Percentiles rank a stretch among this genome's conserved stretches.
phyloP scores from a whole-genome alignment of 2,113 vertebrate genomes.

The Elanus axillaris region DNA sequence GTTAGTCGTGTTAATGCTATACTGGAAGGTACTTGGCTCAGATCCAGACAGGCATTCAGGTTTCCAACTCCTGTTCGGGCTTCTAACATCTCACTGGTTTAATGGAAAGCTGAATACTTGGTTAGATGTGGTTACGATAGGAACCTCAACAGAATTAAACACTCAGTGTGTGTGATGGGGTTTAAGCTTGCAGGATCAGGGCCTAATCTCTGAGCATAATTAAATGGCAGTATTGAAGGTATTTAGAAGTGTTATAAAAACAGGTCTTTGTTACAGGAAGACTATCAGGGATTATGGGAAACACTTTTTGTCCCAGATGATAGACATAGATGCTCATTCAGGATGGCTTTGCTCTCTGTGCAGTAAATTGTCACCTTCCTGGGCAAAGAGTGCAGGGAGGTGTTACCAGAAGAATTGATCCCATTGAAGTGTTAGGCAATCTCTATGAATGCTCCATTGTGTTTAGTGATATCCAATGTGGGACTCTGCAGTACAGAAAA shows the following conservation, averaged over 20 bases:
- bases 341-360: not conserved
- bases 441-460: not conserved
- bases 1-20: not conserved
- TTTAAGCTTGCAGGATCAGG: not conserved
- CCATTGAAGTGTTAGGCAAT: not conserved
- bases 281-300: not conserved
- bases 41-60: not conserved
- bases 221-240: not conserved
- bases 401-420: not conserved
- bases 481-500: not conserved
- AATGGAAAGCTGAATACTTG: not conserved
- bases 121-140: not conserved
- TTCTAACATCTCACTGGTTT: not conserved
- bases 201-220: not conserved
- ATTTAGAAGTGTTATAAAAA: not conserved
- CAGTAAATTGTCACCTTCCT: not conserved
- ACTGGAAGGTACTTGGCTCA: not conserved
- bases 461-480: not conserved
- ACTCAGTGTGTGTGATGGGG: accelerated
- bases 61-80: not conserved
- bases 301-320: not conserved
- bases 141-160: not conserved
- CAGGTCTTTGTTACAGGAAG: not conserved
- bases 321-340: not conserved
- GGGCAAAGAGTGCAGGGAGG: not conserved